Base-by-base conservation (phyloP, 2,113 vertebrate genomes). In the Emydocephalus ijimae region DNA sequence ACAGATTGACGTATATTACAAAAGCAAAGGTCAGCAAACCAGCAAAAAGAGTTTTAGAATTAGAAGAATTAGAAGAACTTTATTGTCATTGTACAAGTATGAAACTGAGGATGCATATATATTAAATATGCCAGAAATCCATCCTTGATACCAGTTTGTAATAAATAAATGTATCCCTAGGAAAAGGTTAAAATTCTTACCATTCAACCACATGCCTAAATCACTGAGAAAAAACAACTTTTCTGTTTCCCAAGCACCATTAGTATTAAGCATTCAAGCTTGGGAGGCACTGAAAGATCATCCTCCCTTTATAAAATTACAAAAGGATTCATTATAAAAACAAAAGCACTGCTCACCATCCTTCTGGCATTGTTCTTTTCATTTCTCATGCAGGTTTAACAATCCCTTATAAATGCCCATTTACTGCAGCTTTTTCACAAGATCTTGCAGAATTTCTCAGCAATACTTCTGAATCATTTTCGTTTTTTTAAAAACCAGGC, bases 321-420 rank as follows among this genome's bases (percentile, higher is more conserved):
- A 20, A 23, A 57, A 96, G 69, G 94, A 3, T 54, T 85, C n/a
- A 61, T 93, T 90, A 94, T 94, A 96, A 96, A 94, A 93, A 95
- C 74, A 92, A 91, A 95, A 74, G 86, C 91, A 94, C 29, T 93
- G 93, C 95, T 97, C 94, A 96, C 95, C 94, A 5, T 96, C 89
- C 88, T 94, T n/a, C 3, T 48, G 54, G 96, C 96, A 97, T 96
- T 92, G 94, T 94, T 96, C 93, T 94, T 94, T 91, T 94, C 88
- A 69, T 81, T 94, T 95, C 94, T 92, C 89, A 95, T 91, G 93
- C 94, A 95, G 94, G 89, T 93, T 96, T 92, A 95, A 94, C 87
- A 92, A 94, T 91, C 93, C 93, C 94, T 56, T 93, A 93, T 0
- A 91, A 81, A 94, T 1, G 90, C 89, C n/a, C 94, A 88, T 93